Percentiles rank a stretch among this genome's conserved stretches.
Conservation (phyloP, 2,113 vertebrate genomes). For the Labeo rohita region DNA sequence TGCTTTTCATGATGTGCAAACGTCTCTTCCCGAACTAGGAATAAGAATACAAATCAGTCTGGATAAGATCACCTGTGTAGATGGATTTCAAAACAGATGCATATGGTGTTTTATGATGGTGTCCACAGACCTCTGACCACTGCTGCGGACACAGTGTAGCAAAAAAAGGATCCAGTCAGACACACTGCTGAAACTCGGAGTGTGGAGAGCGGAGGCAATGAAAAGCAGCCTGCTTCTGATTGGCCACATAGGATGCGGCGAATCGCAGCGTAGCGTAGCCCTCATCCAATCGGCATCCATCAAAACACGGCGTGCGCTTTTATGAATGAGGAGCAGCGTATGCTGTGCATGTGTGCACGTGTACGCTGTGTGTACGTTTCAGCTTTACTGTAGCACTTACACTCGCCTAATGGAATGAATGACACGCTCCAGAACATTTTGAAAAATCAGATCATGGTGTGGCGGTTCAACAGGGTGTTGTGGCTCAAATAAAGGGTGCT, state of each 20-base stretch:
- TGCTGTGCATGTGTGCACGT: conserved; percentile 27
- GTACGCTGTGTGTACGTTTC: neutral
- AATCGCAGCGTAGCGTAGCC: conserved; percentile 36
- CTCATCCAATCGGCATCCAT: conserved; percentile 59
- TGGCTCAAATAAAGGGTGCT: neutral
- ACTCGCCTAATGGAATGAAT: neutral
- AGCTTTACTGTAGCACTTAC: neutral
- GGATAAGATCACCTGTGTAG: neutral
- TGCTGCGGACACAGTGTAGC: conserved; percentile 8
- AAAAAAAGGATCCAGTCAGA: conserved; percentile 15
- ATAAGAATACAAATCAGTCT: neutral
- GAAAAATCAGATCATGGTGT: neutral
- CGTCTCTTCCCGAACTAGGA: neutral
- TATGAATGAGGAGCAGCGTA: conserved; percentile 63
- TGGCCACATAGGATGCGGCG: conserved; percentile 45
- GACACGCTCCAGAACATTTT: neutral
- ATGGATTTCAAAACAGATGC: neutral
- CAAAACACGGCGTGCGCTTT: conserved; percentile 50
- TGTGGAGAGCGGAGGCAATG: conserved; percentile 39
- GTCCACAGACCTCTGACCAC: conserved; percentile 34
- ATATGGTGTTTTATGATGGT: neutral
- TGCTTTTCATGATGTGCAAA: neutral
- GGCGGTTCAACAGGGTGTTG: neutral
- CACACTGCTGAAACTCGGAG: conserved; percentile 14
- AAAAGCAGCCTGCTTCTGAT: conserved; percentile 46